A percentile compares a stretch with the other conserved stretches of the same genome.
These are phyloP conservation scores for Synergus gifuensis DNA, from an alignment of 2,888 invertebrate genomes.

Conservation along the genomic window DNA sequence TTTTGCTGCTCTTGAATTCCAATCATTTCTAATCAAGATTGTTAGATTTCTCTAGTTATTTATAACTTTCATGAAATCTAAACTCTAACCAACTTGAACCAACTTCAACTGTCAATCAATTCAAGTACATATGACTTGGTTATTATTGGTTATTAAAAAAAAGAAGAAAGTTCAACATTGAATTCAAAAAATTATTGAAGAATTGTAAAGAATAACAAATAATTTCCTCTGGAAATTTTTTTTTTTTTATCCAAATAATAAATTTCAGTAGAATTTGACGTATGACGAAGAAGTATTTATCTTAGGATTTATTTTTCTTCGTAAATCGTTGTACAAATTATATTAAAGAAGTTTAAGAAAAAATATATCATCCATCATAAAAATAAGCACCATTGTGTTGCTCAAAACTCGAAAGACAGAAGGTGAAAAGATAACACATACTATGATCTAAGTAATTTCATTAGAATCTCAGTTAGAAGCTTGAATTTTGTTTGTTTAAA, in stretches of 20 bases:
- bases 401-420: background rate
- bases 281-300: no score
- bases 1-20: background rate
- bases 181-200: background rate
- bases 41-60: background rate
- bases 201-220: background rate
- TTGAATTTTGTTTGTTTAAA: background rate
- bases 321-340: no score
- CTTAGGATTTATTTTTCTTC: no score
- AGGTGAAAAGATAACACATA: background rate
- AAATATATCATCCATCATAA: no score
- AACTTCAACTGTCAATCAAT: background rate
- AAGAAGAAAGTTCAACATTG: background rate
- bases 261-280: no score
- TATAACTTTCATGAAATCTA: background rate
- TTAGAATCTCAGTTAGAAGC: background rate
- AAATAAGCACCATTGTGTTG: no score
- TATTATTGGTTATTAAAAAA: background rate
- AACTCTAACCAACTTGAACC: background rate
- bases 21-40: background rate
- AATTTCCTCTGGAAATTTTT: background rate
- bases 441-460: background rate
- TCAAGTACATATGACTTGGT: background rate
- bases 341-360: no score
- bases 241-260: background rate